A percentile compares a stretch with the other conserved stretches of the same genome.
Conservation (phyloP, 2,888 invertebrate species). For the Limenitis camilla region DNA sequence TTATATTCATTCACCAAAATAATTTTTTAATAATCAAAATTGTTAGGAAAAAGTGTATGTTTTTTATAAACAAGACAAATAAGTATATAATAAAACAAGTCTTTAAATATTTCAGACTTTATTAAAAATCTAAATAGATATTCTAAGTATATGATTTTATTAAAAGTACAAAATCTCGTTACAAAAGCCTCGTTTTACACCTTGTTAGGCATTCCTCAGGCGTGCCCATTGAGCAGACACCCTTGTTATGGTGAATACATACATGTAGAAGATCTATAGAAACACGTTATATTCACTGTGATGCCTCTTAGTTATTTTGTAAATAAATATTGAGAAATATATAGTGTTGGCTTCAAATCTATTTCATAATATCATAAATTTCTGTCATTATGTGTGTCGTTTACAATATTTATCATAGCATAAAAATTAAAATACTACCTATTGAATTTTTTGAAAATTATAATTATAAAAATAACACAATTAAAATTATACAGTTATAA, state of each 20-base stretch:
- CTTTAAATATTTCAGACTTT: background rate
- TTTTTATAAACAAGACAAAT: too few species aligned
- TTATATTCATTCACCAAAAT: too few species aligned
- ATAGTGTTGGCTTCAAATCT: background rate
- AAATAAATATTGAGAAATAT: background rate
- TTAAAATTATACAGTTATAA: too few species aligned
- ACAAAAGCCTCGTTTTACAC: slow-evolving; percentile 33
- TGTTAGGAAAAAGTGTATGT: too few species aligned
- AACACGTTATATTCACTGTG: slow-evolving; percentile 3
- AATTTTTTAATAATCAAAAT: too few species aligned
- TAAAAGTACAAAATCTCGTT: background rate
- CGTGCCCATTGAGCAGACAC: slow-evolving; percentile 33
- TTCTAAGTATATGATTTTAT: background rate
- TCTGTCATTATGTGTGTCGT: too few species aligned
- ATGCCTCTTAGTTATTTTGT: background rate
- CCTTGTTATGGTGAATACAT: slow-evolving; percentile 66
- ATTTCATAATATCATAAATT: too few species aligned
- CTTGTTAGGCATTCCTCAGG: slow-evolving; percentile 46
- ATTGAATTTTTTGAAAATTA: too few species aligned
- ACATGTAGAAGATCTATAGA: slow-evolving; percentile 26
- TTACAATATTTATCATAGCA: too few species aligned
- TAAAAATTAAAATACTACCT: too few species aligned
- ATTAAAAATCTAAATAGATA: background rate
- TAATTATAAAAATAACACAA: too few species aligned
- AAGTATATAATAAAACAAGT: too few species aligned